Conservation (phyloP, 2,113 vertebrate genomes). For the Paedocypris sp. region DNA sequence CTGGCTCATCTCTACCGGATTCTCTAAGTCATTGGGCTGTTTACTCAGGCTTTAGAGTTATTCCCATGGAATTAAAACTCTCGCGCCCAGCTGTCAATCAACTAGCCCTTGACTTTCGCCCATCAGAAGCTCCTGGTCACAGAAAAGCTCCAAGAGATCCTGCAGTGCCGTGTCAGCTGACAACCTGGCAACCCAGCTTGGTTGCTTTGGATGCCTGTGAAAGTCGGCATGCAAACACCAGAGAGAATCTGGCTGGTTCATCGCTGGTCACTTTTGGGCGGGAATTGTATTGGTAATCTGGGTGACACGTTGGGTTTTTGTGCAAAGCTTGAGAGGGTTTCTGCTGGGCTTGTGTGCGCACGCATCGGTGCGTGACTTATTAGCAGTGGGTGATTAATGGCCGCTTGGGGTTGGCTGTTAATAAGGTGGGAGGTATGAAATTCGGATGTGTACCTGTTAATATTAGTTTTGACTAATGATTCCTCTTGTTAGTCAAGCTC, state of each 20-base stretch:
- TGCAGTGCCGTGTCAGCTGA: background rate
- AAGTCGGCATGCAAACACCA: background rate
- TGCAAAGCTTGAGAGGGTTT: no score
- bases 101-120: background rate
- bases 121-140: background rate
- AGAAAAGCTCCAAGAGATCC: background rate
- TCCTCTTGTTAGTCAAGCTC: slow-evolving; percentile 32
- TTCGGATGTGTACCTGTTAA: slow-evolving; percentile 42
- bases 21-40: slow-evolving; percentile 30
- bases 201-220: no score
- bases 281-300: background rate
- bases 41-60: slow-evolving; percentile 33
- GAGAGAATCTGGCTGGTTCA: background rate
- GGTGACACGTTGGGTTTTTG: background rate
- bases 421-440: slow-evolving; percentile 39
- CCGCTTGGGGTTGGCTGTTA: slow-evolving; percentile 30
- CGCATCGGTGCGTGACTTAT: slow-evolving; percentile 7
- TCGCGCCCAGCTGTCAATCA: slow-evolving; percentile 39
- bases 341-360: background rate
- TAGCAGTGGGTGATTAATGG: slow-evolving; percentile 33
- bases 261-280: background rate
- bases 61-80: slow-evolving; percentile 26
- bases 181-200: background rate
- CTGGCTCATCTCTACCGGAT: slow-evolving; percentile 6
- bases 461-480: slow-evolving; percentile 40